These are phyloP conservation scores for Pavo muticus DNA, from an alignment of 2,113 vertebrate genomes.

Conservation along the genomic window DNA sequence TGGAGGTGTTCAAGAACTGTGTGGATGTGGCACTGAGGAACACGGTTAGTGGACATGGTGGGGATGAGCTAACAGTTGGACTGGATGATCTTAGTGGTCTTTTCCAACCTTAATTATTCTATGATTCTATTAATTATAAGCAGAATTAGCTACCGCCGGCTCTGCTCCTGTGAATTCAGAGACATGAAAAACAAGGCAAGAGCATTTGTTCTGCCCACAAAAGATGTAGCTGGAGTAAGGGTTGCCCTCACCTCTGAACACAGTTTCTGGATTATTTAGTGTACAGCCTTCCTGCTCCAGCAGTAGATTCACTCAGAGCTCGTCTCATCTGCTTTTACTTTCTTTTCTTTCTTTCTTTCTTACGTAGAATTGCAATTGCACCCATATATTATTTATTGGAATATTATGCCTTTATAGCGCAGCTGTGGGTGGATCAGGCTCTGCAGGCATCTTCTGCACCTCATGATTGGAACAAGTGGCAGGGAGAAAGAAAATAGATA, in stretches of 20 bases:
- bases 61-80: too few species aligned
- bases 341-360: not conserved
- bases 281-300: not conserved
- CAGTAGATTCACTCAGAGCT: not conserved
- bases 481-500: conserved; percentile 16
- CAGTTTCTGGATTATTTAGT: conserved; percentile 31
- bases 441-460: not conserved
- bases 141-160: not conserved
- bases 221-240: not conserved
- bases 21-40: too few species aligned
- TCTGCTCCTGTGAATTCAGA: not conserved
- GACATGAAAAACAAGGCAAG: not conserved
- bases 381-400: conserved; percentile 36
- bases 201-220: not conserved
- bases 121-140: not conserved
- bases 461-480: not conserved
- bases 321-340: not conserved
- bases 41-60: too few species aligned
- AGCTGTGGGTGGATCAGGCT: not conserved
- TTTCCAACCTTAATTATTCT: not conserved
- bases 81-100: too few species aligned
- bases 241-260: not conserved
- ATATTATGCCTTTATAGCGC: not conserved
- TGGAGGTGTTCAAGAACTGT: too few species aligned
- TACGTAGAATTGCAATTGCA: not conserved